Base-by-base conservation (phyloP, 2,888 invertebrate genomes). In the Gasteruption jaculator region DNA sequence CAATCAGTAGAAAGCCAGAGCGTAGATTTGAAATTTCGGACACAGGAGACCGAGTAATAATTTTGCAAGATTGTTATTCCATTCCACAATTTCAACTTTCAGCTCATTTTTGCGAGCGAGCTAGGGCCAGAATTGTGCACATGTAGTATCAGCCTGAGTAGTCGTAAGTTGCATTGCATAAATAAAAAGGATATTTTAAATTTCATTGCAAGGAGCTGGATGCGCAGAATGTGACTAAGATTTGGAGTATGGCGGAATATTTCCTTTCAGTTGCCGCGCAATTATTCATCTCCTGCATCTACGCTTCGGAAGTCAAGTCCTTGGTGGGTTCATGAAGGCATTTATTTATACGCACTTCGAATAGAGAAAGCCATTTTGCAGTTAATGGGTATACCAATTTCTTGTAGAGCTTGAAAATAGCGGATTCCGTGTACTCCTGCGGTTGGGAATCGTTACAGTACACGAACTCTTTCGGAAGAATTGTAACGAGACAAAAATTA, bases 221-320 rank as follows among this genome's bases (percentile, higher is more conserved):
- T n/a, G 20, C 25, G 3, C 37, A 42, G n/a, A 45, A 46, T 16
- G 30, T 53, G 4, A 48, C 54, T 24, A 58, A 44, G 43, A 30
- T 57, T 11, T 50, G 49, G 33, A 48, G 49, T 30, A 47, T 58
- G 48, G 8, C 53, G 14, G 58, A 58, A 20, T 60, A 58, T 32
- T 51, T 58, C 41, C 29, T 45, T 11, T 49, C 38, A 20, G 38
- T 47, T 2, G 45, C 49, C 3, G 20, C 37, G n/a, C 51, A 57
- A 27, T 40, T 60, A 2, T 56, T 52, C 22, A 12, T 50, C 22
- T 60, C 54, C 18, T 59, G 60, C 37, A 57, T 54, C 34, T 48
- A 48, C 29, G 56, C 56, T 4, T 55, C 54, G n/a, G 30, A 43
- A 43, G 36, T 60, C 21, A 34, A 44, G 22, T 15, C 41, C 12